Conservation (phyloP, 2,888 invertebrate genomes). For the Eugnorisma glareosa region DNA sequence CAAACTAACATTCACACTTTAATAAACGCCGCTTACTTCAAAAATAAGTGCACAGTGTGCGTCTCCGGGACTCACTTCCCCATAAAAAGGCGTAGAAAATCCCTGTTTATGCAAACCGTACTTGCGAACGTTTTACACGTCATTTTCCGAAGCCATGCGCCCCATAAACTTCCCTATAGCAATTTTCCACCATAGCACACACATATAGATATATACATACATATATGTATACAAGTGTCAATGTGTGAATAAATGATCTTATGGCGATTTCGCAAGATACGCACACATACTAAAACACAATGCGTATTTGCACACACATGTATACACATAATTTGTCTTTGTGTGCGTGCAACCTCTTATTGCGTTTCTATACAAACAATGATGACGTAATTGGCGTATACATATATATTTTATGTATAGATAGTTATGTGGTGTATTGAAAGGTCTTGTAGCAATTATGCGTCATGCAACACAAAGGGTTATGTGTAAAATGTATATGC, state of each 20-base stretch:
- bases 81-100: slow-evolving; percentile 58
- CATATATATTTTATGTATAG: not conserved
- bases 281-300: slow-evolving; percentile 10
- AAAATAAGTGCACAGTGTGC: slow-evolving; percentile 38
- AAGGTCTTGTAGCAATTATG: slow-evolving; percentile 42
- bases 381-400: slow-evolving; percentile 42
- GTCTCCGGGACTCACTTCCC: slow-evolving; percentile 32
- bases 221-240: slow-evolving; percentile 1
- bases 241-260: slow-evolving; percentile 20
- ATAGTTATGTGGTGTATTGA: slow-evolving; percentile 2
- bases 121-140: slow-evolving; percentile 65
- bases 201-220: slow-evolving; percentile 6
- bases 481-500: not conserved
- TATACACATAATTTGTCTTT: not conserved
- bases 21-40: slow-evolving; percentile 46
- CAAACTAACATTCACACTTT: slow-evolving; percentile 39
- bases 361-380: slow-evolving; percentile 39
- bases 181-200: slow-evolving; percentile 68
- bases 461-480: slow-evolving; percentile 34
- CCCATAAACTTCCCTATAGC: slow-evolving; percentile 64
- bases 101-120: slow-evolving; percentile 65
- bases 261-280: slow-evolving; percentile 21
- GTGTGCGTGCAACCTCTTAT: slow-evolving; percentile 36
- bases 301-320: slow-evolving; percentile 8
- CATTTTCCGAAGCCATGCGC: slow-evolving; percentile 66